Base-by-base conservation (phyloP, 2,113 vertebrate genomes). In the Nesoenas mayeri region DNA sequence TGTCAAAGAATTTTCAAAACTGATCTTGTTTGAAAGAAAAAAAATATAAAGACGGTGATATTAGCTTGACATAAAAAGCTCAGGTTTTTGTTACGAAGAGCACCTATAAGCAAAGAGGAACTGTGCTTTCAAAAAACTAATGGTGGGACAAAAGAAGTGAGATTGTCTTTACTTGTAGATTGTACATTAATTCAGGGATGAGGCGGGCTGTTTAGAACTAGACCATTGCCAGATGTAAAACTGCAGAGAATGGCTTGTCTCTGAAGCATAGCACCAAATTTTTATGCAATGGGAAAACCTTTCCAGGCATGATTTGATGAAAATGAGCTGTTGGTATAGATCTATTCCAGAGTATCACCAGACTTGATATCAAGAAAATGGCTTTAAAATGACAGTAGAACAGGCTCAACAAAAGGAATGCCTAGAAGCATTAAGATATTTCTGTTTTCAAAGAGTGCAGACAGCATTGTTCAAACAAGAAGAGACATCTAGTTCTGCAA, bases 61-160 rank as follows among this genome's bases (percentile, higher is more conserved):
- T 72, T 92, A 95, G 65, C 81, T 97, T 89, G 93, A 95, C 86
- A 83, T 97, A 96, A 96, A 97, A 98, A 97, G 94, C 93, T 95
- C 89, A 89, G 86, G 89, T 94, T 97, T 96, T 79, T 92, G 92
- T 97, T 97, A 97, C 93, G 97, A 97, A 97, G 96, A 98, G 75
- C 84, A 93, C 51, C 85, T 95, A n/a, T 3, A 96, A 85, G 94
- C 81, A 97, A 89, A 96, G 91, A 74, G 85, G 85, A 90, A 72
- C 51, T 34, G 56, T 31, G 88, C 94, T 98, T 98, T 97, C 94
- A 97, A 97, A 89, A 77, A 97, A 92, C 62, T 92, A 85, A 86
- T 89, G 78, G 87, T 93, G 91, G 94, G 92, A 96, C 78, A 79
- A 93, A 95, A 77, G 72, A 78, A 85, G 96, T 88, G 92, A 93